Conservation (phyloP, 1,140 invertebrate genomes). For the Drosophila orosa region DNA sequence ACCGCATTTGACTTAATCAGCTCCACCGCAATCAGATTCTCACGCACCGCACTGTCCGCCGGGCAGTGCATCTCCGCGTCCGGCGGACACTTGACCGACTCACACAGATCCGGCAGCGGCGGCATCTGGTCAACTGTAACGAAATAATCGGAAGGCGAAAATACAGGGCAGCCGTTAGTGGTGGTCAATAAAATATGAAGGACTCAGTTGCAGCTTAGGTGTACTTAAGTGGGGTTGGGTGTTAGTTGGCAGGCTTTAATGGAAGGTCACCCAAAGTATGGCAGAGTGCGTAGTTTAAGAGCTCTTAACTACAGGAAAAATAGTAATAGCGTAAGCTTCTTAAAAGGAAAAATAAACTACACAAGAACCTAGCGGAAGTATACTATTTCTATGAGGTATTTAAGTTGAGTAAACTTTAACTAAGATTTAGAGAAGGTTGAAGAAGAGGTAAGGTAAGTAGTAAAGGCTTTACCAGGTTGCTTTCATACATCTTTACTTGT, state of each 20-base stretch:
- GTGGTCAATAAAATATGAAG: constrained; percentile 46
- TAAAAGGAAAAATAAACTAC: background rate
- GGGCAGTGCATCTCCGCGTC: constrained; percentile 74
- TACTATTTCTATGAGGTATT: too few species aligned
- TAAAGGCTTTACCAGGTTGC: background rate
- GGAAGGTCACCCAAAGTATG: constrained; percentile 10
- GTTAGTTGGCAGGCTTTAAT: constrained; percentile 6
- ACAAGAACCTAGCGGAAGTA: background rate
- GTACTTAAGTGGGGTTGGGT: constrained; percentile 15
- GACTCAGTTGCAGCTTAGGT: constrained; percentile 46
- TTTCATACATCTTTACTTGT: background rate
- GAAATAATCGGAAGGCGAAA: constrained; percentile 14
- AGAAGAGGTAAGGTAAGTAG: background rate
- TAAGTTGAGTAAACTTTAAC: background rate
- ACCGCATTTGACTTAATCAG: constrained; percentile 55
- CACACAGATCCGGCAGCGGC: constrained; percentile 57
- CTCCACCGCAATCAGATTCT: constrained; percentile 54
- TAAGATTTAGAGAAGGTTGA: too few species aligned
- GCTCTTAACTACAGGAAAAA: constrained; percentile 8
- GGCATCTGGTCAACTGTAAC: constrained; percentile 51
- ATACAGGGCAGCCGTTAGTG: constrained; percentile 16
- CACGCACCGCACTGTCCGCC: constrained; percentile 68
- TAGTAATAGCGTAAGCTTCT: constrained; percentile 13
- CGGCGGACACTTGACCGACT: constrained; percentile 67
- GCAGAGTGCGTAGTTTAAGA: constrained; percentile 8